Conservation (phyloP, 2,797 vertebrate genomes). For the Malurus leucopterus region DNA sequence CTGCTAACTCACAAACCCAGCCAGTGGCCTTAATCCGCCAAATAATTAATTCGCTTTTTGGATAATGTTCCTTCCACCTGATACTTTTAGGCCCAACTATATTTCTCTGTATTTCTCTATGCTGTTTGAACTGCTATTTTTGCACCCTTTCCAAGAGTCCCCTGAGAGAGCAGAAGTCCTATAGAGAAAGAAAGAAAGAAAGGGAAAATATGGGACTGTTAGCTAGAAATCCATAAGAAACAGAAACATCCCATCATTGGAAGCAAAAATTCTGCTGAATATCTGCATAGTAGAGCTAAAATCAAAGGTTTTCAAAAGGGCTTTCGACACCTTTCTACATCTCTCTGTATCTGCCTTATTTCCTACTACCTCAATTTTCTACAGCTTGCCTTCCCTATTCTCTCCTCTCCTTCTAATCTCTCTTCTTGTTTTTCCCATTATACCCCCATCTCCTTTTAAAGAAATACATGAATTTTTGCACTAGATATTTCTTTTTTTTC, state of each 20-base stretch:
- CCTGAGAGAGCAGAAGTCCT: not conserved
- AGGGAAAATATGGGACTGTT: not conserved
- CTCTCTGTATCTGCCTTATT: not conserved
- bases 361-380: not conserved
- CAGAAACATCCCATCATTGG: not conserved
- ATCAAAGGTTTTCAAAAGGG: not conserved
- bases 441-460: not conserved
- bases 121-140: slow-evolving; percentile 7
- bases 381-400: not conserved
- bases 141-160: not conserved
- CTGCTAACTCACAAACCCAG: slow-evolving; percentile 46
- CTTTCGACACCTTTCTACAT: not conserved
- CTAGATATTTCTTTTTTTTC: not conserved
- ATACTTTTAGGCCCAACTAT: not conserved
- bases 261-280: not conserved
- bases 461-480: not conserved
- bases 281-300: not conserved
- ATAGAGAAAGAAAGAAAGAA: not conserved
- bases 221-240: not conserved
- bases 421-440: not conserved
- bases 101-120: not conserved
- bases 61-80: slow-evolving; percentile 24
- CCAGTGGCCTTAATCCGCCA: slow-evolving; percentile 42
- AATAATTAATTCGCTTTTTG: slow-evolving; percentile 51
- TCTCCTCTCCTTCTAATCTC: not conserved